Evolutionary conservation across 2,888 invertebrate genomes (phyloP), one percentile per base, ranked within the genome.

Genomic region (Cerceris rybyensis): DNA sequence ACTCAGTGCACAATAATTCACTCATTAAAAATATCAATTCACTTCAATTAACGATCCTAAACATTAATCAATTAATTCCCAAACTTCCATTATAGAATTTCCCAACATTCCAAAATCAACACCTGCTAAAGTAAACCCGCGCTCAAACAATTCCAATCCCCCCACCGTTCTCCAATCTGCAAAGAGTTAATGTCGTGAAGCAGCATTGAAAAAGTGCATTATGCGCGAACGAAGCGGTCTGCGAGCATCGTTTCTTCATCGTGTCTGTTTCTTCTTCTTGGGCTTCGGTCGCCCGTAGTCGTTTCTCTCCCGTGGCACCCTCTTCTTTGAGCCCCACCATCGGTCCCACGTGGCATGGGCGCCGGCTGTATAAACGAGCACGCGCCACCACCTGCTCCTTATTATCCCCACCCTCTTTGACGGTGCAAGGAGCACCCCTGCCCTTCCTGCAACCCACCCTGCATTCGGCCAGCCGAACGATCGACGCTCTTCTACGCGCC

Each of bases 331-430:
- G 68, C 70, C 73, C 76, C 78, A 60, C 70, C 80, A 74, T 63
- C 50, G 64, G 46, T 76, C 65, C 81, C 86, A 83, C 87, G 80
- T 84, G 83, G 80, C 81, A 80, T 70, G 83, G 65, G 65, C 78
- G 84, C 77, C 84, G 83, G 81, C 78, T 81, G 81, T 84, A 84
- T 80, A 83, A 86, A 82, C 86, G 85, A 88, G 89, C 88, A 88
- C 88, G 88, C 89, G 89, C 87, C 89, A 86, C 88, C 89, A 89
- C 89, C 89, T 89, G 89, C 89, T 88, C 84, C 89, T 87, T 88
- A 89, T 89, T 89, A 89, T 88, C 88, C 89, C 87, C 74, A 74
- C 70, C 66, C 61, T n/a, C 5, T 17, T 6, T n/a, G 52, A 28
- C 28, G 28, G 50, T 60, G 71, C 74, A 83, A 81, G 75, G 73